Percentiles rank a stretch among this genome's conserved stretches.
Conservation (phyloP, 1,140 invertebrate species). For the Caenorhabditis remanei region DNA sequence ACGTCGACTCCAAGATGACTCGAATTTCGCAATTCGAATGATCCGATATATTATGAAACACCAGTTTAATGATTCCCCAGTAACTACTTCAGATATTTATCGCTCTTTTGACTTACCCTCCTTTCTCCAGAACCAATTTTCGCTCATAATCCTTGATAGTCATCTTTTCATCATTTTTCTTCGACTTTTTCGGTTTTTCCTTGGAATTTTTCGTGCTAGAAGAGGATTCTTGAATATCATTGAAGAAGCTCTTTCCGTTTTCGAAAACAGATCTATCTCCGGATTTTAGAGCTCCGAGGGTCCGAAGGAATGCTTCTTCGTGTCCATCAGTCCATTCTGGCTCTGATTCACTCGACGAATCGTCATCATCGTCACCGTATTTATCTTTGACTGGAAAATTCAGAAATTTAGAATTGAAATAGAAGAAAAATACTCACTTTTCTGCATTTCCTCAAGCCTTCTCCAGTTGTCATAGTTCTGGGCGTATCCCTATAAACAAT, state of each 20-base stretch:
- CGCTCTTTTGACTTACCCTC: constrained; percentile 78
- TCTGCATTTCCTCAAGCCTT: constrained; percentile 87
- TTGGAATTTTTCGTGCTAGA: not conserved
- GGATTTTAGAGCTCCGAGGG: constrained; percentile 85
- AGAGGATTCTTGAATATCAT: not conserved
- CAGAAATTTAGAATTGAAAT: constrained; percentile 30
- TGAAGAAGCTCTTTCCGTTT: constrained; percentile 89
- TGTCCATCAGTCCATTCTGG: constrained; percentile 81
- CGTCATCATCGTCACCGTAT: constrained; percentile 82
- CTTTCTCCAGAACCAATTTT: constrained; percentile 84
- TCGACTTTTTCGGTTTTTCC: constrained; percentile 64
- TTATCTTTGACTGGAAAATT: constrained; percentile 84
- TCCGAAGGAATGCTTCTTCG: constrained; percentile 89
- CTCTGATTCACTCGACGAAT: constrained; percentile 66
- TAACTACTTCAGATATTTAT: too few species aligned
- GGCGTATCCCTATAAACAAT: constrained; percentile 81
- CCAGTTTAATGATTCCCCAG: too few species aligned
- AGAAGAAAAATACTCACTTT: constrained; percentile 81
- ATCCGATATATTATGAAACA: not conserved
- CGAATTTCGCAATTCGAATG: too few species aligned
- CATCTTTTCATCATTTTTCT: constrained; percentile 81
- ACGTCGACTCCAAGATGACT: too few species aligned
- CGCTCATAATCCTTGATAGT: constrained; percentile 87
- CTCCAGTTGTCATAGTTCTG: constrained; percentile 86
- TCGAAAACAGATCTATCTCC: constrained; percentile 76